Evolutionary conservation across 2,113 vertebrate genomes (phyloP), one percentile per base, ranked within the genome.

Genomic region (Synchiropus splendidus): DNA sequence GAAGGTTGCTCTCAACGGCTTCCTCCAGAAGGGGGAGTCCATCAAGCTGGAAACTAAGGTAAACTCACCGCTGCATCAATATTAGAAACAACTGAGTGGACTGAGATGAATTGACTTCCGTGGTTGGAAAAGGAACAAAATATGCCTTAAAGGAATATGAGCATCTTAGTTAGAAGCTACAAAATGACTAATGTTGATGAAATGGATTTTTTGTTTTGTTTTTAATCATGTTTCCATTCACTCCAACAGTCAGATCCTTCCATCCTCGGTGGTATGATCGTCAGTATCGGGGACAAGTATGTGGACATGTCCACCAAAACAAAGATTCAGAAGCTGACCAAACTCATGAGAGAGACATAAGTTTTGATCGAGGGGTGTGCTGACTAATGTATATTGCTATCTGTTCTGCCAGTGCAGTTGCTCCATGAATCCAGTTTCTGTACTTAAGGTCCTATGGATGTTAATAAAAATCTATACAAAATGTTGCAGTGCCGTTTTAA

Each of bases 251-350:
- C 70, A 5, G 94, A 98, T 43, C 65, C 91, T 0, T 71, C 89
- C 0, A 89, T 98, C 69, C 85, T 98, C 45, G 92, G 92, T 11
- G 94, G 95, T 40, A 98, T 98, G 95, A 88, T 97, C 27, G 90
- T 98, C 81, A 91, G 91, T 6, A 89, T 98, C 11, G 92, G 95
- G 17, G 95, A 98, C 70, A 94, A 89, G 49, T 97, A 92, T 0
- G 88, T 88, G 32, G 95, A 98, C 67, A 98, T 97, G 92, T 98
- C 92, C 14, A 89, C 92, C 1, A 95, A 79, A 61, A 86, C 87
- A 39, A 98, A 97, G 87, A 89, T 98, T 74, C 89, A 92, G 81
- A 98, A 96, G 68, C 78, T 95, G 70, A 88, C 85, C 61, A 86
- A 80, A 66, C 80, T 90, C 6, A 92, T 98, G 79, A 87, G 31